Base-by-base conservation (phyloP, 2,113 vertebrate genomes). In the Formicarius rufipectus region DNA sequence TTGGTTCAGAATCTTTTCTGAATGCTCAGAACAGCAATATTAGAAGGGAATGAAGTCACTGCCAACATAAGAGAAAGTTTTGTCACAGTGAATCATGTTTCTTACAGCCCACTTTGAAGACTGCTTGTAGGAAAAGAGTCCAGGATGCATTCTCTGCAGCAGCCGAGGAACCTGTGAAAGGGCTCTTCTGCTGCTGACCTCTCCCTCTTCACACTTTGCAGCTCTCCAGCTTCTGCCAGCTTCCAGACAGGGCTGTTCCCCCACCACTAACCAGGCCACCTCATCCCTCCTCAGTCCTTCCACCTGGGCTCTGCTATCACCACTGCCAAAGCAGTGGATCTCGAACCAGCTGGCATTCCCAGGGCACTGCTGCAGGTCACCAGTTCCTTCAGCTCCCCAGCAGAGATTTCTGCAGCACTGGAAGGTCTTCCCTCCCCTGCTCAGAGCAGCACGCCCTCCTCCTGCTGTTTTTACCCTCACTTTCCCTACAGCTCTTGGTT, bases 401-500 rank as follows among this genome's bases (percentile, higher is more conserved):
- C 69, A 31, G 63, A 47, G 79, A n/a, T 30, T 63, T 72, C 64
- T 58, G 89, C 83, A 85, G 66, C 3, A 1, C 68, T 35, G 81
- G 15, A 11, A 60, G 33, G 45, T n/a, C 37, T 28, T 18, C 42
- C 39, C 28, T 81, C 40, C n/a, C 14, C 58, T 2, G 7, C 56
- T 28, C 4, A 8, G 21, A 50, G 47, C 28, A 82, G 66, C 75
- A 69, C 27, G 50, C 47, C 58, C 74, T 63, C 71, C 58, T 72
- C 63, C 53, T 19, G 37, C 60, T 28, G 18, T 40, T 89, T 71
- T 40, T 31, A n/a, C n/a, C 87, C 49, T 55, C 42, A 2, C 15
- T 73, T 64, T 87, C 67, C 22, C 89, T 28, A 30, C 66, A 30
- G 86, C 64, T 88, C 84, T 83, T 79, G 91, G 78, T 97, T 93